Evolutionary conservation across 2,797 vertebrate species (phyloP), one percentile per base, ranked within the genome.

Genomic region (Protonibea diacanthus): DNA sequence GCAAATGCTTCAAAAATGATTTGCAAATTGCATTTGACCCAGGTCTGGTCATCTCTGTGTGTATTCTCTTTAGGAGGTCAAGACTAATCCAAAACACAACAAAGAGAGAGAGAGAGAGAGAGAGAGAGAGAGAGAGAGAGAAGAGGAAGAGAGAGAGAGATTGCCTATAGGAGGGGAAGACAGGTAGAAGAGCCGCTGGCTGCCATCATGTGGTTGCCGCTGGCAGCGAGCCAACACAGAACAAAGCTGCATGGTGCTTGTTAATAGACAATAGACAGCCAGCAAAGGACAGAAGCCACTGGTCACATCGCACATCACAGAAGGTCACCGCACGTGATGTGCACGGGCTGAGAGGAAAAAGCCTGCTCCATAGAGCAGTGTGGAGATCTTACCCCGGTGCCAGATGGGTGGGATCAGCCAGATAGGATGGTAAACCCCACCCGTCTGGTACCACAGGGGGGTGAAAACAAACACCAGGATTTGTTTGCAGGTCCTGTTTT

Each of bases 201-300:
- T 44, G 77, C 78, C 74, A 14, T 74, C 81, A 21, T 60, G 77
- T 78, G 84, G 60, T 78, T 15, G 66, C 74, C 65, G 14, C 66
- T 61, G 85, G 83, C 83, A 80, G 85, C 76, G 60, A 64, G 88
- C 76, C 79, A 13, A 55, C 48, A 57, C 68, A 81, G 61, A 80
- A 87, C 80, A 80, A 83, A 86, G 84, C 83, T 18, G 80, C 89
- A 63, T 52, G 87, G 64, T 23, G 81, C 77, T 86, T 80, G 86
- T 90, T 86, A 87, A 76, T 57, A 61, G 73, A 84, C 86, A 80
- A 88, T 55, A 72, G 73, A 70, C 64, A 74, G 80, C 72, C 72
- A 69, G 86, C 80, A 68, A 76, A 83, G 74, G 84, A 90, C 81
- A 82, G 83, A 83, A 86, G 88, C 66, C 81, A 62, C 84, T 56